Base-by-base conservation (phyloP, 2,888 invertebrate genomes). In the Alviniconcha strummeri region DNA sequence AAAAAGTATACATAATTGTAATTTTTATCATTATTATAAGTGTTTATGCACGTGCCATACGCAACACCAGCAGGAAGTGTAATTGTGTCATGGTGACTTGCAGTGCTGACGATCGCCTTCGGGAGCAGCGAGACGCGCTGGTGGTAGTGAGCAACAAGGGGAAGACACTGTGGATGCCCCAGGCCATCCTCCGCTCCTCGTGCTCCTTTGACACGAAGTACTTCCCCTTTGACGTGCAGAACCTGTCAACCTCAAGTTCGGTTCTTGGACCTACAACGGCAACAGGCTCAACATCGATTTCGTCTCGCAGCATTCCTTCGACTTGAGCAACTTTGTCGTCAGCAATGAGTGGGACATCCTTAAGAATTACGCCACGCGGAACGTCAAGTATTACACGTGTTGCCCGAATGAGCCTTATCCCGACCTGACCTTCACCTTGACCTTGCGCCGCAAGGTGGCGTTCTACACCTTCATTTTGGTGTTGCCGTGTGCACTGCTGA, bases 301-400 rank as follows among this genome's bases (percentile, higher is more conserved):
- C 82, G 89, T 90, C 60, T 85, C 88, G 64, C 77, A 89, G 81
- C 82, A 88, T 67, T 60, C 88, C 60, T 90, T 92, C 81, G 91
- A 91, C 85, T 82, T 91, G 15, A 89, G 90, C 57, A 92, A 93
- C 85, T 94, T 92, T 86, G 90, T 93, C 54, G 84, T 86, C 72
- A 93, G 92, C 83, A 94, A 94, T 84, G 94, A 94, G 86, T 94
- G 94, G 94, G 90, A 91, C 57, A 89, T 94, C 57, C 83, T 92
- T 57, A 89, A 87, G 60, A 91, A 92, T 84, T 88, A 87, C n/a
- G 93, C 91, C 13, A 86, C 84, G 72, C 89, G 92, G 82, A 91
- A 91, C 84, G 90, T 91, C 56, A 89, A 91, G 83, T 83, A 88
- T 76, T 93, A 93, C 87, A 91, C 92, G n/a, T 93, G 93, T 85